phyloP scores from a whole-genome alignment of 2,113 vertebrate species.

The Labeo rohita region DNA sequence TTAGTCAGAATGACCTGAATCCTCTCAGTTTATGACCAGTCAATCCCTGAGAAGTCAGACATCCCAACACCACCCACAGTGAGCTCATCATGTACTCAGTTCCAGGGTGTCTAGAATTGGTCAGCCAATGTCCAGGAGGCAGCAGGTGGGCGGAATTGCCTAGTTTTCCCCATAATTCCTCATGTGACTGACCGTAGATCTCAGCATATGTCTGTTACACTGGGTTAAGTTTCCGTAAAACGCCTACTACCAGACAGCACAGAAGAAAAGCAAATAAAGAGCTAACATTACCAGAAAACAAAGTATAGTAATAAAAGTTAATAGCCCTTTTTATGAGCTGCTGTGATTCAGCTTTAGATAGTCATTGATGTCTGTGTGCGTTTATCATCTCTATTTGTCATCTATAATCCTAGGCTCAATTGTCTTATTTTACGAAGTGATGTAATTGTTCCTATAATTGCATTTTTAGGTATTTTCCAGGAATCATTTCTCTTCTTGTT shows the following conservation, averaged over 20 bases:
- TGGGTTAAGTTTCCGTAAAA: slow-evolving; percentile 39
- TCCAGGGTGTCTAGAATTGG: background rate
- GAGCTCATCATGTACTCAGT: slow-evolving; percentile 4
- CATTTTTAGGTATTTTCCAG: slow-evolving; percentile 3
- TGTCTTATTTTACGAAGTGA: background rate
- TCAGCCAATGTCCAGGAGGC: background rate
- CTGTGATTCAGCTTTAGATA: slow-evolving; percentile 20
- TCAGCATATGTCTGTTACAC: background rate
- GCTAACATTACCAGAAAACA: background rate
- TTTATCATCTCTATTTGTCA: slow-evolving; percentile 6
- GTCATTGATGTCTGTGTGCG: slow-evolving; percentile 15
- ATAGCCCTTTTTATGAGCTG: slow-evolving; percentile 15
- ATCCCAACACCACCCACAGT: slow-evolving; percentile 1
- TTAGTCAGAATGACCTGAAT: background rate
- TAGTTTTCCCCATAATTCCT: background rate
- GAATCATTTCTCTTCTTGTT: background rate
- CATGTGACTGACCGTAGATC: background rate
- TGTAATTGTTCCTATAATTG: background rate
- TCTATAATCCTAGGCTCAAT: background rate
- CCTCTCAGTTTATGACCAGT: background rate
- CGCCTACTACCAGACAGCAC: slow-evolving; percentile 5
- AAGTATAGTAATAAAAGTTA: slow-evolving; percentile 4
- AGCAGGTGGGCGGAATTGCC: slow-evolving; percentile 3
- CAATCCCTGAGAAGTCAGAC: background rate
- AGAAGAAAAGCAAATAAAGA: background rate